Conservation (phyloP, 2,888 invertebrate genomes). For the Sisyra nigra region DNA sequence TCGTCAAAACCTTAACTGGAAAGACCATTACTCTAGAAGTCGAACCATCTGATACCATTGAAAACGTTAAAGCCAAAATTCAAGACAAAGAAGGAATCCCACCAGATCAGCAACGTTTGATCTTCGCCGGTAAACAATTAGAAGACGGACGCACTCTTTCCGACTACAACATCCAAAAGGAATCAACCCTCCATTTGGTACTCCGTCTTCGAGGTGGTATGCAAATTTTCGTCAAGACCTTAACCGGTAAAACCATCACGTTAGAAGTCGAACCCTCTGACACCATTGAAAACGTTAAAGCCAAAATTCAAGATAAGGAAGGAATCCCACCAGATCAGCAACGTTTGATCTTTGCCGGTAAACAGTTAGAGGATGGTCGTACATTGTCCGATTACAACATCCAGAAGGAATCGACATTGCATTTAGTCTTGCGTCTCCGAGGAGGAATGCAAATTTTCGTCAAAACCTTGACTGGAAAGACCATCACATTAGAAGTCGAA, state of each 20-base stretch:
- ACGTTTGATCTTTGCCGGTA: conserved; percentile 45
- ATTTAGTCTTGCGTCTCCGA: conserved; percentile 40
- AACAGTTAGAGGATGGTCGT: conserved; percentile 52
- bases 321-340: conserved; percentile 60
- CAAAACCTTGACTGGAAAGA: conserved; percentile 35
- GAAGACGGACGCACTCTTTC: conserved; percentile 71
- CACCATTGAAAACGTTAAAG: conserved; percentile 43
- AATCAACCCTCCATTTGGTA: conserved; percentile 84
- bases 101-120: conserved; percentile 75
- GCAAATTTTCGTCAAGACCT: conserved; percentile 45
- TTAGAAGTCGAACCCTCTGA: conserved; percentile 38
- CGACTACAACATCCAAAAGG: conserved; percentile 82
- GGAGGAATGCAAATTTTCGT: conserved; percentile 51
- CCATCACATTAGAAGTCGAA: conserved; percentile 36
- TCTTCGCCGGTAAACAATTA: conserved; percentile 83
- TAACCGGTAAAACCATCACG: conserved; percentile 40
- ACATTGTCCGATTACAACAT: conserved; percentile 47
- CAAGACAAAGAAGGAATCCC: conserved; percentile 85
- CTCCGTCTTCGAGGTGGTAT: conserved; percentile 57
- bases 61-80: conserved; percentile 86
- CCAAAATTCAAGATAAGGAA: conserved; percentile 51
- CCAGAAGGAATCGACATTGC: conserved; percentile 44
- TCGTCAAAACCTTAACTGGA: conserved; percentile 26
- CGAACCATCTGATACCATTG: conserved; percentile 75
- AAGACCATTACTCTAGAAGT: conserved; percentile 36